Base-by-base conservation (phyloP, 2,888 invertebrate genomes). In the Cephus rjabovi region DNA sequence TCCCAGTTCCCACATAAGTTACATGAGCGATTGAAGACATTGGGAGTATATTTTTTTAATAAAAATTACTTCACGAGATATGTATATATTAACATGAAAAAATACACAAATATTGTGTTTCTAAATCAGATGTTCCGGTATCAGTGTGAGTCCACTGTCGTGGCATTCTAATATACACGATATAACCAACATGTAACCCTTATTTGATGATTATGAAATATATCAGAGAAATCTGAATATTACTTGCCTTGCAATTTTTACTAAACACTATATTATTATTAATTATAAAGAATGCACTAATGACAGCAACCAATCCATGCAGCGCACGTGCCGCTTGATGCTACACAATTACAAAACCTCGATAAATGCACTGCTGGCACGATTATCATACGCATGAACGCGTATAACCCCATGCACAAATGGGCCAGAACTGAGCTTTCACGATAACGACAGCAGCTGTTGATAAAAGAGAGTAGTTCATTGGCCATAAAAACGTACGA, bases 291-390 rank as follows among this genome's bases (percentile, higher is more conserved):
- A 82, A 83, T 80, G 81, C 80, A 82, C 80, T 74, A 77, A 78
- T 77, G 76, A 84, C 79, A 81, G 83, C 81, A 83, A 85, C 87
- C 85, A 85, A 86, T 85, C 86, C 84, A 85, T 84, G 81, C 78
- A 80, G 77, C 81, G 82, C 86, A 85, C 86, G 85, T 86, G 85
- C 82, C 83, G 81, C 83, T 78, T 75, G 35, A 74, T 75, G 23
- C 37, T 35, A 75, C 23, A 74, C 23, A 34, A 74, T 74, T 34
- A 74, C 35, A 74, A 74, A 37, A 34, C 15, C 23, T 23, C 23
- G 9, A 56, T 56, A 37, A 37, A 37, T 37, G 37, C 37, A 37
- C 37, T 37, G 37, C 12, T 37, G 37, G 37, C 40, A 40, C 6
- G 40, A 23, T 40, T 40, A 4, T 1, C 40, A 6, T 23, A 40